Evolutionary conservation across 2,888 invertebrate genomes (phyloP).

Genomic region (Diogma glabrata): DNA sequence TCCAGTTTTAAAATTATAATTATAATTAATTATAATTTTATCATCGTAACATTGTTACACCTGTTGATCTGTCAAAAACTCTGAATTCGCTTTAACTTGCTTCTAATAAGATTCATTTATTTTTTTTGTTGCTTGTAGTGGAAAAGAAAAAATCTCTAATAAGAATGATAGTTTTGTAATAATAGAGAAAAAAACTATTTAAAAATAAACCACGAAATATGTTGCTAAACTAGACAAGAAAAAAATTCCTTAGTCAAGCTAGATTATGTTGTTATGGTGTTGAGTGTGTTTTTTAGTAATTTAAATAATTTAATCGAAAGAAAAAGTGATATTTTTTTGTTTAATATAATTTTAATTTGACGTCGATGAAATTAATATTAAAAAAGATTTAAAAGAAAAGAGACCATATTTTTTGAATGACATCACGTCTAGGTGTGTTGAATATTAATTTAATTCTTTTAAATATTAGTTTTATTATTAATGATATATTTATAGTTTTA

Average conservation of each 20-base stretch:
- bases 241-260: slow-evolving; percentile 6
- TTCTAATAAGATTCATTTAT: slow-evolving; percentile 5
- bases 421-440: slow-evolving; percentile 9
- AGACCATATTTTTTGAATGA: slow-evolving; percentile 10
- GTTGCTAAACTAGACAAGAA: no score
- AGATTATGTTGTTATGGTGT: slow-evolving; percentile 3
- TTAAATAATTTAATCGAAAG: no score
- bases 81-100: slow-evolving; percentile 5
- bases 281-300: not conserved
- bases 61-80: slow-evolving; percentile 5
- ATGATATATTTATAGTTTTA: not conserved
- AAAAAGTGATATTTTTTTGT: slow-evolving; percentile 1
- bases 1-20: not conserved
- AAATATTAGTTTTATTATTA: no score
- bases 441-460: no score
- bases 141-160: slow-evolving; percentile 8
- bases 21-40: not conserved
- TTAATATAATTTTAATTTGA: slow-evolving; percentile 2
- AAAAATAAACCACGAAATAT: no score
- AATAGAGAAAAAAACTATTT: no score
- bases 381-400: not conserved
- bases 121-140: not conserved
- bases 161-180: slow-evolving; percentile 3
- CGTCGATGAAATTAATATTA: no score
- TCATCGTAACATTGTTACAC: slow-evolving; percentile 1